These are phyloP conservation scores for Australoheros facetus DNA, from an alignment of 2,797 vertebrate genomes.

Conservation along the genomic window DNA sequence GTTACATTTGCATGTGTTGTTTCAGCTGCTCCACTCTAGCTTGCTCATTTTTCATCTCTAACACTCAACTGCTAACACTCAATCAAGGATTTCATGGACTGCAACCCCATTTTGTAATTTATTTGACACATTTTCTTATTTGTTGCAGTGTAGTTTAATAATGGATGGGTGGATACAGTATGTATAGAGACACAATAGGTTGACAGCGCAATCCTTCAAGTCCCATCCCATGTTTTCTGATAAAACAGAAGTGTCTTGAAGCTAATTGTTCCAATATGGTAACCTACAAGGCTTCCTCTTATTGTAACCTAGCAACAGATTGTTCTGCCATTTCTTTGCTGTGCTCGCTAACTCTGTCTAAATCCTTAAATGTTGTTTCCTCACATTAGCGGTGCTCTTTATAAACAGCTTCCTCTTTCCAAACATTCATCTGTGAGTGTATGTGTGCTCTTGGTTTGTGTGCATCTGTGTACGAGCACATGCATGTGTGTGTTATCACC, in stretches of 20 bases:
- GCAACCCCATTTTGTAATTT: not conserved
- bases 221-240: not conserved
- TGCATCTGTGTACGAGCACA: constrained; percentile 4
- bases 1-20: not conserved
- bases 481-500: constrained; percentile 55
- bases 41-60: not conserved
- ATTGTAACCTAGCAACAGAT: constrained; percentile 44
- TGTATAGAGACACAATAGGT: not conserved
- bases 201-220: not conserved
- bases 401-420: constrained; percentile 31
- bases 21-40: not conserved
- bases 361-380: constrained; percentile 32
- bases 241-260: constrained; percentile 7
- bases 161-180: not conserved
- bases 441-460: constrained; percentile 1
- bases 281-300: not conserved
- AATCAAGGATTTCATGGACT: not conserved
- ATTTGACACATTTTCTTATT: not conserved
- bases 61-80: not conserved
- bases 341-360: constrained; percentile 5
- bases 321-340: constrained; percentile 24
- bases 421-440: constrained; percentile 13
- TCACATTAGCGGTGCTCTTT: constrained; percentile 29
- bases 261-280: constrained; percentile 24
- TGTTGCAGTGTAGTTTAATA: not conserved